Evolutionary conservation across 2,888 invertebrate genomes (phyloP).

Genomic region (Nemotelus nigrinus): DNA sequence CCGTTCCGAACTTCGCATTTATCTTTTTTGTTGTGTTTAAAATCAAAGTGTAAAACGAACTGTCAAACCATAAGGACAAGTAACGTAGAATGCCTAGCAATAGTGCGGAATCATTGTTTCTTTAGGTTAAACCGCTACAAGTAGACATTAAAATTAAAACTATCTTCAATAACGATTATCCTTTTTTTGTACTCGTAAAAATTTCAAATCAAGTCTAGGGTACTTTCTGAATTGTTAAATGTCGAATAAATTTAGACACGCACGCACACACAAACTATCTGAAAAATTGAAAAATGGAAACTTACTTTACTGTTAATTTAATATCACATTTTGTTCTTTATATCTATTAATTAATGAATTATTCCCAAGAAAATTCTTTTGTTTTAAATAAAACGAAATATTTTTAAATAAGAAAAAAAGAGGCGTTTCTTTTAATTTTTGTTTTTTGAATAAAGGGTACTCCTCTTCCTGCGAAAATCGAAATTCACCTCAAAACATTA

Average conservation of each 20-base stretch:
- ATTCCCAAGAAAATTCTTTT: slow-evolving; percentile 39
- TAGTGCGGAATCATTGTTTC: background rate
- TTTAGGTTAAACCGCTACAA: background rate
- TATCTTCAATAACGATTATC: background rate
- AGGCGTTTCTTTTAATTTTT: slow-evolving; percentile 46
- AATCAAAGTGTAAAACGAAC: too few relatives aligned
- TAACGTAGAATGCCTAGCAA: too few relatives aligned
- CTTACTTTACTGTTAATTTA: slow-evolving; percentile 34
- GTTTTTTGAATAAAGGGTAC: slow-evolving; percentile 44
- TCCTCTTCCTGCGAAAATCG: slow-evolving; percentile 15
- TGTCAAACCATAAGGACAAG: too few relatives aligned
- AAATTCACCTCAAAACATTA: background rate
- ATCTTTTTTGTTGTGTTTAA: background rate
- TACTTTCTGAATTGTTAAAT: slow-evolving; percentile 6
- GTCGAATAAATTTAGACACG: slow-evolving; percentile 1
- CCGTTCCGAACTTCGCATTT: slow-evolving; percentile 34
- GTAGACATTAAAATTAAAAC: slow-evolving; percentile 14
- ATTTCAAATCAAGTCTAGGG: slow-evolving; percentile 3
- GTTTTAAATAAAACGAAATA: slow-evolving; percentile 45
- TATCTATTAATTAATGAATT: slow-evolving; percentile 22
- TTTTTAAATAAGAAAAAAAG: slow-evolving; percentile 45
- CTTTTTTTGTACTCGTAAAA: background rate
- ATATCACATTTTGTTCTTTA: slow-evolving; percentile 38
- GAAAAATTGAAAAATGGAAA: slow-evolving; percentile 32
- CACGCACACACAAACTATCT: background rate